These are phyloP conservation scores for Anthoscopus minutus DNA, from an alignment of 2,113 vertebrate genomes.

Conservation along the genomic window DNA sequence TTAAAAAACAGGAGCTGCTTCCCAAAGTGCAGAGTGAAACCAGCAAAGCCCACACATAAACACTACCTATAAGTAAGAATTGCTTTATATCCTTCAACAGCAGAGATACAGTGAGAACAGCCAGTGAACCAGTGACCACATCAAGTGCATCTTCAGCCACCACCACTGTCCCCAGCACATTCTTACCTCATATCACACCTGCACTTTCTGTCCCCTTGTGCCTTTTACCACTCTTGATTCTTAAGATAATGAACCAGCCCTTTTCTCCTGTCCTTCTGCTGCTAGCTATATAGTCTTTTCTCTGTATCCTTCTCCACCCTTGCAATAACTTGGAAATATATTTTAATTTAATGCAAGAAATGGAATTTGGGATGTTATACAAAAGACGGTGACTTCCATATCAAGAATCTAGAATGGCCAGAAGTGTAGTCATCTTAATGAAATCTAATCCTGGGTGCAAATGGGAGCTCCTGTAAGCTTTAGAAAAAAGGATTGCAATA, in stretches of 20 bases:
- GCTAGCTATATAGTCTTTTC: neutral
- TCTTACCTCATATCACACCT: neutral
- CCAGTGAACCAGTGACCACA: neutral
- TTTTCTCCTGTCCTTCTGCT: neutral
- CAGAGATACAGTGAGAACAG: neutral
- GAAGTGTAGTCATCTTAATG: neutral
- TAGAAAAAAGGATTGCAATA: neutral
- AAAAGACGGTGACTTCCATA: neutral
- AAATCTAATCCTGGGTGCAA: neutral
- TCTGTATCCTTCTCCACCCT: neutral
- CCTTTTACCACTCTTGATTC: neutral
- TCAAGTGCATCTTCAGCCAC: neutral
- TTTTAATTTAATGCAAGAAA: neutral
- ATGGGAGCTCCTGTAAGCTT: neutral
- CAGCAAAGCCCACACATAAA: neutral
- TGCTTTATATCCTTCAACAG: neutral
- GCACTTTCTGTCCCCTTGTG: neutral
- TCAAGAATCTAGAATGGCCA: neutral
- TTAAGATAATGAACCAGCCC: neutral
- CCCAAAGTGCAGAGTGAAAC: neutral
- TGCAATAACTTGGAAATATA: neutral
- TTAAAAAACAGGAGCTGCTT: conserved; percentile 9
- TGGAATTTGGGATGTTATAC: neutral
- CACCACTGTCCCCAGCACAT: neutral
- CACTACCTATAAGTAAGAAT: neutral